Evolutionary conservation across 2,113 vertebrate species (phyloP), one percentile per base, ranked within the genome.

Genomic region (Blennius ocellaris): DNA sequence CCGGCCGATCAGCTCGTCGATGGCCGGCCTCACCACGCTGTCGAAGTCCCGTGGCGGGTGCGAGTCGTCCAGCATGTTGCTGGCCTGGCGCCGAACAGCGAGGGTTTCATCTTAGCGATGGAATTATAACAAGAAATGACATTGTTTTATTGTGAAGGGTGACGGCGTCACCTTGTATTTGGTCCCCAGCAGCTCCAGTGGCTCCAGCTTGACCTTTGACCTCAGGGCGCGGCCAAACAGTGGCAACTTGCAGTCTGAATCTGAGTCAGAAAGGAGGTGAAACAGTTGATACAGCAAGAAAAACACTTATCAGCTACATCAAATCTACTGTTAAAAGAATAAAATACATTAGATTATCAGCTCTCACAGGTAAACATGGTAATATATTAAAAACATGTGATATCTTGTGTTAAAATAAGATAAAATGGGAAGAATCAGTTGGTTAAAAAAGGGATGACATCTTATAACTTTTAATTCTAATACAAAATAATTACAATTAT

Each of bases 211-310:
- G 58, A 95, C 58, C 41, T 92, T 73, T 12, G 93, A 91, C 74
- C 85, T 93, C 60, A 95, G 73, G 5, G 90, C 93, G 57, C 94
- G 87, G 6, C 94, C 94, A 14, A 88, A 95, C 12, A 93, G 86
- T 1, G 82, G 77, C 50, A 94, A 70, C 66, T 90, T 92, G 37
- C 87, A 71, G 48, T 94, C 93, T 0, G 93, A 92, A 73, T 95
- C 94, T 94, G 77, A 30, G 21, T 30, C 21, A 30, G 21, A 30
- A 30, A 30, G 21, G 21, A 30, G 21, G 21, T 30, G 21, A 30
- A 30, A 30, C 21, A 30, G 21, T 30, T 30, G 21, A 30, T 30
- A 30, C 4, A 30, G 21, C 21, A 30, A 30, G 21, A 30, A 30
- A 30, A 30, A 30, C 21, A 30, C 4, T 30, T 30, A 30, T 30